Percentiles rank a stretch among this genome's conserved stretches.
These are phyloP conservation scores for Patella vulgata DNA, from an alignment of 1,140 invertebrate species.

Conservation along the genomic window DNA sequence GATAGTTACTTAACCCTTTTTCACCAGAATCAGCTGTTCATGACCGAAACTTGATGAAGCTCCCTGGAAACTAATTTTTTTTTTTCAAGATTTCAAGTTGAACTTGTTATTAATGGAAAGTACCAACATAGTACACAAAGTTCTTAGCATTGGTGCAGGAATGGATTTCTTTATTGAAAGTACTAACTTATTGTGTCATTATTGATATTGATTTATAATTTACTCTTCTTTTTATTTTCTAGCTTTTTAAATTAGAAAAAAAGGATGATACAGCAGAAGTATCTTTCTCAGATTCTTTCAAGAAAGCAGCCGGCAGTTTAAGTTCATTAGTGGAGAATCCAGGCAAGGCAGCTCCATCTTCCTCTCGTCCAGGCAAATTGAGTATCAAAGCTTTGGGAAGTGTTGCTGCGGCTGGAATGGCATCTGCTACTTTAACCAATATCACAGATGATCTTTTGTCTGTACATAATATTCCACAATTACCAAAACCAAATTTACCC, in stretches of 20 bases:
- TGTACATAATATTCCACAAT: slow-evolving; percentile 41
- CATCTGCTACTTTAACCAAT: slow-evolving; percentile 50
- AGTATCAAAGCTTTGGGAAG: slow-evolving; percentile 48
- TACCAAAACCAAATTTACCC: slow-evolving; percentile 29
- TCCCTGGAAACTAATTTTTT: no score
- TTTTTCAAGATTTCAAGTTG: no score
- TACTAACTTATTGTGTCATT: no score
- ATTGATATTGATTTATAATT: no score
- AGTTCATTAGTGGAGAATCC: neutral
- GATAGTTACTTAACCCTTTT: no score
- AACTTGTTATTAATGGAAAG: no score
- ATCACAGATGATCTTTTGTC: slow-evolving; percentile 55
- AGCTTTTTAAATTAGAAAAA: slow-evolving; percentile 55
- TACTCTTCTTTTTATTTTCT: slow-evolving; percentile 20
- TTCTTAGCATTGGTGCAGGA: no score
- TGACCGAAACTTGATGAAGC: no score
- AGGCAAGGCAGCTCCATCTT: neutral
- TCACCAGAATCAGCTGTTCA: no score
- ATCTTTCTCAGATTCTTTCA: slow-evolving; percentile 50
- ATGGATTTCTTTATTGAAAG: no score
- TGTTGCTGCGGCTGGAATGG: slow-evolving; percentile 56
- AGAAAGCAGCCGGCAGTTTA: slow-evolving; percentile 31
- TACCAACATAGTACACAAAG: no score
- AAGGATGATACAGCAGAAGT: slow-evolving; percentile 49
- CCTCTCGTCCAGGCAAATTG: slow-evolving; percentile 27